A percentile compares a stretch with the other conserved stretches of the same genome.
These are phyloP conservation scores for Montipora capitata DNA, from an alignment of 92 coral and sea anemone species.

Conservation along the genomic window DNA sequence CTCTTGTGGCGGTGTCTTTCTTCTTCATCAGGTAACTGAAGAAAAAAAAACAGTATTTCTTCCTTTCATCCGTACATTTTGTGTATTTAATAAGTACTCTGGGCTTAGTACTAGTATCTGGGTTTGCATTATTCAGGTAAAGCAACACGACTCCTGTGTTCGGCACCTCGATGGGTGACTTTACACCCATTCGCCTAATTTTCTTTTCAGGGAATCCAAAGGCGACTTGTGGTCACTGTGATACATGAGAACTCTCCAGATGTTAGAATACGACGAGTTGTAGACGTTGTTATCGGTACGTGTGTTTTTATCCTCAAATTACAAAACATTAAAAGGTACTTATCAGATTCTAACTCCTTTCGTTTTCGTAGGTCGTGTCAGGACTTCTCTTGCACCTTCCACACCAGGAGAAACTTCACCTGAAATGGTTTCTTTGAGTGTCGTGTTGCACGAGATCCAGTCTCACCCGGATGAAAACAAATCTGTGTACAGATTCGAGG, in stretches of 20 bases:
- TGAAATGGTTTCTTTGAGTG: conserved; percentile 71
- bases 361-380: conserved; percentile 79
- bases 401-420: conserved; percentile 57
- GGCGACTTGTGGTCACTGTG: conserved; percentile 93
- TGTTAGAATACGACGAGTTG: conserved; percentile 86
- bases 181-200: neutral
- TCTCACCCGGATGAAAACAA: conserved; percentile 97
- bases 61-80: neutral
- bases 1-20: conserved; percentile 82
- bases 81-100: neutral
- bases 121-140: too few relatives aligned
- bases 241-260: conserved; percentile 97
- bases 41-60: neutral
- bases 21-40: conserved; percentile 90
- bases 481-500: conserved; percentile 91
- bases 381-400: conserved; percentile 68
- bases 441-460: conserved; percentile 88
- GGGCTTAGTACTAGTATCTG: too few relatives aligned
- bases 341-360: neutral
- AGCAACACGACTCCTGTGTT: neutral
- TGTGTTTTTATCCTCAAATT: neutral
- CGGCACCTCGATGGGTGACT: neutral
- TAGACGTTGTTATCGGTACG: conserved; percentile 86
- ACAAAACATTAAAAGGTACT: neutral
- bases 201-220: conserved; percentile 90